Base-by-base conservation (phyloP, 2,797 vertebrate genomes). In the Pogonophryne albipinna region DNA sequence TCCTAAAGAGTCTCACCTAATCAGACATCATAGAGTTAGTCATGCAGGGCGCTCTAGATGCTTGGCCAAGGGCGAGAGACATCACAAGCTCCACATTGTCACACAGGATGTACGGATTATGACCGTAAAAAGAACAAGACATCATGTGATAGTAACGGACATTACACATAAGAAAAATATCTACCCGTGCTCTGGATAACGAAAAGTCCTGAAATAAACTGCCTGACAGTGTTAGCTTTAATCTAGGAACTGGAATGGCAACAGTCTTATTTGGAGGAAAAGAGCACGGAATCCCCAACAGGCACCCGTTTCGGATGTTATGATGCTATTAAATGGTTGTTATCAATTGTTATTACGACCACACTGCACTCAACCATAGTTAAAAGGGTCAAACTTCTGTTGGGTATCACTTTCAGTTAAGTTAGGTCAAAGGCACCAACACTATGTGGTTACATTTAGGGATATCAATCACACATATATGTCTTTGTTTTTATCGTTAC, bases 1-100 rank as follows among this genome's bases (percentile, higher is more conserved):
- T 84, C 59, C 34, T 76, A 79, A 85, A 85, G 80, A 73, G 52
- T 51, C 46, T 70, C 6, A 79, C 60, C 82, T 82, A 71, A 79
- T 86, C 42, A 61, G 62, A 59, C 66, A 77, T 78, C 50, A 59
- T 47, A 50, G 6, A 60, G 59, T 78, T 81, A 77, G 45, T 76
- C 66, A 45, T 76, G 20, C 2, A 58, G 72, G 79, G 38, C 3
- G n/a, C 17, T 62, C 53, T 56, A 73, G 70, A 75, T 51, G 56
- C 31, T 60, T n/a, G 23, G 52, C 74, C 62, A 4, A 19, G 5
- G 31, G 56, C 49, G 0, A 1, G 16, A 41, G 41, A 5, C 70
- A 78, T 83, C 61, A 86, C 76, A 86, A 79, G 70, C 20, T 70
- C 41, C 8, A 0, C 63, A 77, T 66, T 81, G 68, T 80, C 57